Evolutionary conservation across 2,888 invertebrate genomes (phyloP).

Genomic region (Lycophotia porphyrea): DNA sequence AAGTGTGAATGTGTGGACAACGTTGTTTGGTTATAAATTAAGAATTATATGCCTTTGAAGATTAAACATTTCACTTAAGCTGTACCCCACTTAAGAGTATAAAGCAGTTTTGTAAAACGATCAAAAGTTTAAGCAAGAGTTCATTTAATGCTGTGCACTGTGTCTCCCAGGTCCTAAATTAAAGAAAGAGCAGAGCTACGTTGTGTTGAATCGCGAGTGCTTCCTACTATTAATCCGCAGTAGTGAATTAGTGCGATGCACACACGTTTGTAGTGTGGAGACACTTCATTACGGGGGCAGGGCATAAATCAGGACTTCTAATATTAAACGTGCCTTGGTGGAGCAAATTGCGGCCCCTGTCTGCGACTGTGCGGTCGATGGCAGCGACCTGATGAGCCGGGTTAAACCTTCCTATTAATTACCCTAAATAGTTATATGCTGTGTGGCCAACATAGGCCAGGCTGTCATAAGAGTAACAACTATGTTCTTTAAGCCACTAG

Average conservation of each 20-base stretch:
- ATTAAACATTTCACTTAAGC: constrained; percentile 75
- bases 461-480: background rate
- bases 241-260: constrained; percentile 88
- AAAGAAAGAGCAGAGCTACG: constrained; percentile 38
- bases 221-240: constrained; percentile 84
- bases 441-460: background rate
- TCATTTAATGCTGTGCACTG: constrained; percentile 34
- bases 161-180: constrained; percentile 34
- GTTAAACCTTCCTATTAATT: constrained; percentile 61
- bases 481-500: background rate
- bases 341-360: constrained; percentile 85
- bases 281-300: constrained; percentile 89
- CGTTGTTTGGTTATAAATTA: constrained; percentile 80
- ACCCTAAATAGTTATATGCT: constrained; percentile 38
- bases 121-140: constrained; percentile 59
- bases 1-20: constrained; percentile 73
- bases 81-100: constrained; percentile 68
- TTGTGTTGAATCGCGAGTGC: constrained; percentile 55
- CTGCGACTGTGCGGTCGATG: constrained; percentile 77
- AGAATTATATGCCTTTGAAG: constrained; percentile 81
- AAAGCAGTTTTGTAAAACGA: constrained; percentile 67
- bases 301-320: constrained; percentile 90
- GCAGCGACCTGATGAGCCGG: constrained; percentile 65
- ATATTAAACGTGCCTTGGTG: constrained; percentile 90
- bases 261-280: constrained; percentile 88